A percentile compares a stretch with the other conserved stretches of the same genome.
Conservation (phyloP, 2,888 invertebrate genomes). For the Synergus laeviventris region DNA sequence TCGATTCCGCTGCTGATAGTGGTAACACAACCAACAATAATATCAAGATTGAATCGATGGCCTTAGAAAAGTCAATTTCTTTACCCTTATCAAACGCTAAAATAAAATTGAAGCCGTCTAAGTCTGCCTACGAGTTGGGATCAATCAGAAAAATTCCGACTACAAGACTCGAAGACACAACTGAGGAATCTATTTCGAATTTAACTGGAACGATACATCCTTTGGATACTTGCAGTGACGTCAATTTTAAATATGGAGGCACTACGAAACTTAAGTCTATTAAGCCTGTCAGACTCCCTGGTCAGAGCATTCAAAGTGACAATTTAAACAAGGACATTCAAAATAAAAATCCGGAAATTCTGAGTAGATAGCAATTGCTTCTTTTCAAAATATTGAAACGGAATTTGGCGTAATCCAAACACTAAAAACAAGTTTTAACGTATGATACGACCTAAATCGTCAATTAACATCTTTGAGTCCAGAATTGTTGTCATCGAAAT, state of each 20-base stretch:
- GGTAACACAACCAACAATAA: slow-evolving; percentile 52
- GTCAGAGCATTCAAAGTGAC: slow-evolving; percentile 60
- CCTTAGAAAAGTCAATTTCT: slow-evolving; percentile 70
- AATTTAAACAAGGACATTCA: slow-evolving; percentile 64
- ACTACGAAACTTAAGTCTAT: slow-evolving; percentile 88
- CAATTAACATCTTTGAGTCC: slow-evolving; percentile 28
- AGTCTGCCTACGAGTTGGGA: slow-evolving; percentile 73
- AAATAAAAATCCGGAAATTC: slow-evolving; percentile 65
- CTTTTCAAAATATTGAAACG: slow-evolving; percentile 50
- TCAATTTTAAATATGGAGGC: slow-evolving; percentile 88
- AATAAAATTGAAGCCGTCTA: slow-evolving; percentile 69
- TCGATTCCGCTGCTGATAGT: slow-evolving; percentile 44
- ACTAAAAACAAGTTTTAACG: not conserved
- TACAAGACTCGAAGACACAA: slow-evolving; percentile 74
- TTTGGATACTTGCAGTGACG: slow-evolving; percentile 84
- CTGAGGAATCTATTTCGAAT: slow-evolving; percentile 76
- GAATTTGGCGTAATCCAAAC: slow-evolving; percentile 43
- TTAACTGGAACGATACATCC: slow-evolving; percentile 79
- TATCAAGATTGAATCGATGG: slow-evolving; percentile 62
- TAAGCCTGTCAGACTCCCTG: slow-evolving; percentile 76
- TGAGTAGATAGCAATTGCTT: slow-evolving; percentile 72
- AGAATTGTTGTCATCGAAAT: slow-evolving; percentile 3
- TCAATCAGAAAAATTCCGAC: slow-evolving; percentile 74
- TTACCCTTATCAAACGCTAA: slow-evolving; percentile 68
- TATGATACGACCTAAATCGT: slow-evolving; percentile 13